Evolutionary conservation across 2,797 vertebrate species (phyloP), one percentile per base, ranked within the genome.

Genomic region (Meriones psammophilus): DNA sequence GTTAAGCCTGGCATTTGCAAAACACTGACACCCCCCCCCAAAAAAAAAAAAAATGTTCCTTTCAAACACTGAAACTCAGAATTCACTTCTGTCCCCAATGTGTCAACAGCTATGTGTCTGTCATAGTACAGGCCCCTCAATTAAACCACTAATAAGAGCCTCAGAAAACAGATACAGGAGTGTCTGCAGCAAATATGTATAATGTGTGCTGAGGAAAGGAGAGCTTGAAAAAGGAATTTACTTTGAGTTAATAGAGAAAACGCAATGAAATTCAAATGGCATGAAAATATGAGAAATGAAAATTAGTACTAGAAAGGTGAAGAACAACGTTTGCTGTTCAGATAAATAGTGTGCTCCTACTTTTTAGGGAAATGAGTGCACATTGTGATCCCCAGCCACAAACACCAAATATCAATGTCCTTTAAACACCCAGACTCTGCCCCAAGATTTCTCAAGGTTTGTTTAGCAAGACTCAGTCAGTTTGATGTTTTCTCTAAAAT

Each of bases 181-280:
- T 84, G 4, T 50, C 80, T 89, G 46, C 14, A 88, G 62, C 62
- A 92, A 54, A 58, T 0, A 76, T 60, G 22, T 8, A 56, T 24
- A 30, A 54, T 64, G 74, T 66, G 84, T 58, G 64, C 68, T 18
- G 20, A 69, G n/a, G 39, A 69, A n/a, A 71, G 28, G 46, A 79
- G 33, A 81, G n/a, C 80, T 66, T 88, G 22, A 14, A 88, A 96
- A 88, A 46, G 20, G 8, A 62, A 36, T 84, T 88, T 79, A 92
- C 58, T 89, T 93, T 26, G 54, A 14, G 39, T 68, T 93, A 88
- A 88, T 64, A 85, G 24, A 81, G 10, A 92, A 94, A 94, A 95
- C 54, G 17, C n/a, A 91, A 36, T 85, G 60, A 69, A 93, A 93
- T 74, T 91, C 60, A 92, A 92, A 62, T 64, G 83, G 76, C 42